Percentiles rank a stretch among this genome's conserved stretches.
Conservation (phyloP, 2,888 invertebrate genomes). For the Synergus umbraculus region DNA sequence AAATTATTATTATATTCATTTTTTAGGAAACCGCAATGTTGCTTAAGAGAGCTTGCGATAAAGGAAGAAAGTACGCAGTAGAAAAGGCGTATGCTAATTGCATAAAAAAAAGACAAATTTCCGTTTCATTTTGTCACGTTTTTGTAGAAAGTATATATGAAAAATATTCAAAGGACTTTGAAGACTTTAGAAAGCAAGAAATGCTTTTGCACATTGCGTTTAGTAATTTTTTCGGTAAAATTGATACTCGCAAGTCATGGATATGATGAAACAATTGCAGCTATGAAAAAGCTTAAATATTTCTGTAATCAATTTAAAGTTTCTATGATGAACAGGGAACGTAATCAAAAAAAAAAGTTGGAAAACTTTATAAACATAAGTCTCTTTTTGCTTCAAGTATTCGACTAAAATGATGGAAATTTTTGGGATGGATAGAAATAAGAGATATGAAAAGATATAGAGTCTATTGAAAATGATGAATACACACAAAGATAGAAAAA, state of each 20-base stretch:
- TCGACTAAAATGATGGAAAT: no score
- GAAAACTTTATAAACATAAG: no score
- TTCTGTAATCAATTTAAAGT: not conserved
- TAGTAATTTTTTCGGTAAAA: not conserved
- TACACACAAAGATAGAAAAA: no score
- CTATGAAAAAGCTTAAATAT: not conserved
- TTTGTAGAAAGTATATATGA: not conserved
- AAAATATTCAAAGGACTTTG: not conserved
- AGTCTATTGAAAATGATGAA: no score
- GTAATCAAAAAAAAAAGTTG: no score
- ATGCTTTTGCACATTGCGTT: not conserved
- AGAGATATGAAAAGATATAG: no score
- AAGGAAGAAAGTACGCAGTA: not conserved
- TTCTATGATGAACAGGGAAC: not conserved
- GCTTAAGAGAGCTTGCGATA: not conserved
- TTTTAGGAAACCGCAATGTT: not conserved
- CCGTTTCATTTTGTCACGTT: not conserved
- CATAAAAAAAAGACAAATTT: not conserved
- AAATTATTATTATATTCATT: not conserved
- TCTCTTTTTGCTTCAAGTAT: no score
- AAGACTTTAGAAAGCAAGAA: not conserved
- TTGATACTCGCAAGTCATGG: not conserved
- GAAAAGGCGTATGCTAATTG: not conserved
- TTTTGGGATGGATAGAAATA: no score
- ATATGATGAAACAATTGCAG: not conserved